Evolutionary conservation across 1,140 invertebrate species (phyloP), one percentile per base, ranked within the genome.

Genomic region (Cydia strobilella): DNA sequence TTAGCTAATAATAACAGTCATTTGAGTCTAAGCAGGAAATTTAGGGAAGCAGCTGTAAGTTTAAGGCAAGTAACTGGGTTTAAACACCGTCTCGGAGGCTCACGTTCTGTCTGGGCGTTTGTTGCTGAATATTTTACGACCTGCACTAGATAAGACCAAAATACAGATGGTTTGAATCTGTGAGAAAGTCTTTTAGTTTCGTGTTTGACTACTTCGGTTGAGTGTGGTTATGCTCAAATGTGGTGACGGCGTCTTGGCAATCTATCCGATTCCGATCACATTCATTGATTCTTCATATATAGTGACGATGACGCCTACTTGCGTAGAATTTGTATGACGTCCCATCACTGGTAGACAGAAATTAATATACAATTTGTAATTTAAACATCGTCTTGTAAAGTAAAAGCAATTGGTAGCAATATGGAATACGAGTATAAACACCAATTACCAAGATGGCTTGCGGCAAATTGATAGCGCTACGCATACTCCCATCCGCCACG

Each of bases 71-170:
- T 63, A 66, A 66, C 23, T 13, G 25, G 63, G 63, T 31, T n/a
- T 66, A 66, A 66, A 63, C 20, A 25, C 54, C 51, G 20, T 59
- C 54, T 59, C 20, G 10, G 54, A 23, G 54, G 54, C 10, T 20
- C 20, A 23, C 54, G 18, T 23, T 59, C 25, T 42, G 65, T 69
- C 65, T 69, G 65, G 39, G 27, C 72, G 71, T 75, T 73, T 75
- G 45, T 51, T 27, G n/a, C 18, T 77, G 75, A 79, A 78, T 78
- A 74, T 80, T 80, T 80, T 80, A 80, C 77, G 75, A 74, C 42
- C 25, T n/a, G 71, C 62, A 48, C 18, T 27, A 75, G 78, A 76
- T 78, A 78, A 76, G 51, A 73, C 51, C 72, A 48, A 73, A 75
- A 79, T 71, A 76, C 18, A 72, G 12, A 51, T 2, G n/a, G 13